Percentiles rank a stretch among this genome's conserved stretches.
Evolutionary conservation across 1,140 invertebrate genomes (phyloP).

Genomic region (Ctenoplectra terminalis): DNA sequence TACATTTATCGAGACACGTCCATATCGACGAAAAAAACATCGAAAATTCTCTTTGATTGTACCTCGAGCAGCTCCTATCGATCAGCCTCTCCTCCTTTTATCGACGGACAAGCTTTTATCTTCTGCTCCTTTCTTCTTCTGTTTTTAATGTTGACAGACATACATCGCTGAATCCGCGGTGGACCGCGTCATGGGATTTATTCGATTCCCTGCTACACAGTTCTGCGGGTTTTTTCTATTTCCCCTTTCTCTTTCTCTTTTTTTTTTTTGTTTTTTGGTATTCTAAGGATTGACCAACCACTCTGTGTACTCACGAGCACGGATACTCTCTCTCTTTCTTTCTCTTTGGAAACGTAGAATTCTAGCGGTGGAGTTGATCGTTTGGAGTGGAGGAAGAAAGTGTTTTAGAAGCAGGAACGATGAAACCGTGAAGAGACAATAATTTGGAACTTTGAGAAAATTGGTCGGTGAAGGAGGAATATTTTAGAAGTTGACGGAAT

Average conservation of each 20-base stretch:
- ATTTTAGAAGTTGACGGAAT: too few relatives aligned
- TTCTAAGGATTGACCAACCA: neutral
- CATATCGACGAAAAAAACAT: neutral
- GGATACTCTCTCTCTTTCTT: too few relatives aligned
- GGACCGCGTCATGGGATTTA: neutral
- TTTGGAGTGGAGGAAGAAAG: neutral
- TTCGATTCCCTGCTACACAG: neutral
- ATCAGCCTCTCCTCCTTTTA: neutral
- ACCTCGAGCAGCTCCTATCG: neutral
- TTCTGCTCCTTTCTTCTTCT: neutral
- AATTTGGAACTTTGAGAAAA: neutral
- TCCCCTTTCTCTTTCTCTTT: neutral
- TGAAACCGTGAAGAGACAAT: too few relatives aligned
- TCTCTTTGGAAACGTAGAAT: neutral
- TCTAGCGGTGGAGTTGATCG: neutral
- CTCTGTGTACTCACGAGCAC: neutral
- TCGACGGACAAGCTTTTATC: neutral
- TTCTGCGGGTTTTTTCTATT: neutral
- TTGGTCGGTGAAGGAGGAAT: neutral
- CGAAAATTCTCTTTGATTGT: slow-evolving; percentile 9
- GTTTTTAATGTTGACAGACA: neutral
- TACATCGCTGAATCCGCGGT: neutral
- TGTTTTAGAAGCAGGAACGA: neutral
- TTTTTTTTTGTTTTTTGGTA: too few relatives aligned
- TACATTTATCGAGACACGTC: neutral